Evolutionary conservation across 2,888 invertebrate species (phyloP), one percentile per base, ranked within the genome.

Genomic region (Melanophora roralis): DNA sequence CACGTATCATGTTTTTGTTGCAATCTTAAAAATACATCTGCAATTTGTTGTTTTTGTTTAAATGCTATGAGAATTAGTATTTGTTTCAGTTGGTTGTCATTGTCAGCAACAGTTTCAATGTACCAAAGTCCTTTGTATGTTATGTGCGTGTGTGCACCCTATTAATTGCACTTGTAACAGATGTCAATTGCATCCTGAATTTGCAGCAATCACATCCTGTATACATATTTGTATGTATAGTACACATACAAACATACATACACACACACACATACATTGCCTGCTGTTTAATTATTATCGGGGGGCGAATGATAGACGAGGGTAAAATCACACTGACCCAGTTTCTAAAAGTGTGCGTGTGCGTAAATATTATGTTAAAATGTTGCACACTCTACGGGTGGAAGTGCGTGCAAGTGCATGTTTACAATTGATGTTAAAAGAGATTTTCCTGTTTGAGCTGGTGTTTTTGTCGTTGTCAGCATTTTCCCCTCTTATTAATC

Each of bases 161-260:
- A 80, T 80, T 80, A 80, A 80, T 76, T 80, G 76, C 76, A 76
- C 76, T 80, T 80, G 80, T 76, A 80, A 55, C 71, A 76, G 55
- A 80, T 80, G 80, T 72, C 80, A 76, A 76, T 76, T 76, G 80
- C 76, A 80, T 55, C 23, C 60, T 49, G 49, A 55, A 53, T 59
- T 32, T 16, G 19, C 19, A 23, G 27, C 62, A 73, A 36, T 34
- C 19, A 55, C 27, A 34, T 9, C 14, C 3, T n/a, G n/a, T n/a
- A n/a, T n/a, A n/a, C n/a, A n/a, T n/a, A n/a, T n/a, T n/a, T n/a
- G n/a, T n/a, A n/a, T n/a, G n/a, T n/a, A n/a, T n/a, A n/a, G n/a
- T n/a, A 16, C 14, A 32, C 14, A 43, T 16, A 23, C 14, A 43
- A 6, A 43, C 9, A n/a, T 53, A 40, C 23, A 23, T 9, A n/a